These are phyloP conservation scores for Scopus umbretta DNA, from an alignment of 2,113 vertebrate species.

Conservation along the genomic window DNA sequence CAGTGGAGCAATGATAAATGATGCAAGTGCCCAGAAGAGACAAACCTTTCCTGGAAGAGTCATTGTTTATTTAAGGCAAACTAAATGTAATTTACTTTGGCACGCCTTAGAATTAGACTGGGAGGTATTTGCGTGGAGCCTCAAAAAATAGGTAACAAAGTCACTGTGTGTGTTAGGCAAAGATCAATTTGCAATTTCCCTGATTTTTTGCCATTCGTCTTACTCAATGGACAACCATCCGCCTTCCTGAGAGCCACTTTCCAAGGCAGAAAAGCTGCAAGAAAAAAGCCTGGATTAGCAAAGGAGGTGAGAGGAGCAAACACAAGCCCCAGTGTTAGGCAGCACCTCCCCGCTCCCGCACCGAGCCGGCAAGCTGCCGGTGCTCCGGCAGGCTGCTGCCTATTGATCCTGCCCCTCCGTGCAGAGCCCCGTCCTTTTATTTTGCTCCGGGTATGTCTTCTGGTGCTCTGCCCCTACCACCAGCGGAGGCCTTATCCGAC, in stretches of 20 bases:
- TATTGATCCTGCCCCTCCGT: slow-evolving; percentile 1
- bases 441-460: background rate
- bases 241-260: background rate
- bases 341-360: background rate
- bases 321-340: background rate
- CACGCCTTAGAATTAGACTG: slow-evolving; percentile 42
- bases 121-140: slow-evolving; percentile 39
- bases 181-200: slow-evolving; percentile 49
- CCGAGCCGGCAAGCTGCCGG: background rate
- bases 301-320: background rate
- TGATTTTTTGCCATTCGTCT: slow-evolving; percentile 18
- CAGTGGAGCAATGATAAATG: slow-evolving; percentile 73
- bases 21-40: slow-evolving; percentile 63
- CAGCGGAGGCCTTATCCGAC: slow-evolving; percentile 49
- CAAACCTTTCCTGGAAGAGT: slow-evolving; percentile 72
- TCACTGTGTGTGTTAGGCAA: slow-evolving; percentile 10
- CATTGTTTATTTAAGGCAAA: slow-evolving; percentile 72
- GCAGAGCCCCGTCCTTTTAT: background rate
- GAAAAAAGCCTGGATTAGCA: background rate
- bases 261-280: background rate
- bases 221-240: background rate
- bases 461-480: slow-evolving; percentile 13
- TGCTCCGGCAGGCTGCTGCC: background rate
- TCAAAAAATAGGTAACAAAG: slow-evolving; percentile 32
- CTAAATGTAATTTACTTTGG: slow-evolving; percentile 46